Conservation (phyloP, 2,888 invertebrate genomes). For the Isoperla grammatica region DNA sequence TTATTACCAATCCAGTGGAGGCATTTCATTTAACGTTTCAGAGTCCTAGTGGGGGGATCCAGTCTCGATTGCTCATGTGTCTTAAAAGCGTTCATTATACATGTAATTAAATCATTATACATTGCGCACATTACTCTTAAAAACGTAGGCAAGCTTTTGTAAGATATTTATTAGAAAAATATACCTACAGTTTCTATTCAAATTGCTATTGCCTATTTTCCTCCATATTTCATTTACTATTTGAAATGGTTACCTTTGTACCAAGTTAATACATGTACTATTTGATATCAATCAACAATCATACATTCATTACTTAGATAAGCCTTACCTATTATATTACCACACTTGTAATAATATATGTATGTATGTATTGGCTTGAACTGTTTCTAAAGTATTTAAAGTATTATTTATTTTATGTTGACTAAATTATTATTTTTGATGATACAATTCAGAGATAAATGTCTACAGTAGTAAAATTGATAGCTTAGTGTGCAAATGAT, state of each 20-base stretch:
- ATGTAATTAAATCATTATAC: not conserved
- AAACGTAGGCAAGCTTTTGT: slow-evolving; percentile 1
- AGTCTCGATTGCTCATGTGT: not conserved
- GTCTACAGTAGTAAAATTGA: not conserved
- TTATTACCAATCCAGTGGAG: not conserved
- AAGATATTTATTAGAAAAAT: not conserved
- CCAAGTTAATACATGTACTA: not conserved
- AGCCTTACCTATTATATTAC: no score
- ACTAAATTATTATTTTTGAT: not conserved
- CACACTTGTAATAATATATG: not conserved
- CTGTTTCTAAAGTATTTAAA: not conserved
- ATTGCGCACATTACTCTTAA: not conserved
- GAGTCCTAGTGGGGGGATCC: not conserved
- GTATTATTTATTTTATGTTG: not conserved
- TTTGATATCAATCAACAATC: not conserved
- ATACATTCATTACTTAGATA: no score
- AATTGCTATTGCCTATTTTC: not conserved
- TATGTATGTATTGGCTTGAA: not conserved
- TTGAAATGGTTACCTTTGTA: not conserved
- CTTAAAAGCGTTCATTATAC: not conserved
- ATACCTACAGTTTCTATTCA: no score
- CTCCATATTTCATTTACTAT: not conserved
- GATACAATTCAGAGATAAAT: not conserved
- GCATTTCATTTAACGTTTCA: not conserved
- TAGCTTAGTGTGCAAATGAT: no score